Percentiles rank a stretch among this genome's conserved stretches.
Conservation (phyloP, 2,888 invertebrate species). For the Tanytarsus gracilentus region DNA sequence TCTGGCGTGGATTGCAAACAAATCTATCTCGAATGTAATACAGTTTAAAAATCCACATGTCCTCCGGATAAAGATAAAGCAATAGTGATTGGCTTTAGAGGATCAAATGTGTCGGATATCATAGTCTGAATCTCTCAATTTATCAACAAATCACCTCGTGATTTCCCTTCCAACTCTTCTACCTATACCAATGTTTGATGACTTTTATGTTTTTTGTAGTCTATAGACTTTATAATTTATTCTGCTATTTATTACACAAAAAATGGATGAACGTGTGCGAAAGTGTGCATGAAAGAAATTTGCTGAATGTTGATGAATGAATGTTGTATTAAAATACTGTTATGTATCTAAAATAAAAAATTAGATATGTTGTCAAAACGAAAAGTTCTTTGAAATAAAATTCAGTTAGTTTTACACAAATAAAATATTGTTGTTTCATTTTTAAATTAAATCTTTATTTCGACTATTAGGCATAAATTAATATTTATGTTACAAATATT, state of each 20-base stretch:
- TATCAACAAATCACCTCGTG: background rate
- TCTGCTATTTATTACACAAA: background rate
- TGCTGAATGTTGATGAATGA: background rate
- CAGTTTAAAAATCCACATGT: constrained; percentile 61
- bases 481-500: too few relatives aligned
- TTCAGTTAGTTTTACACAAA: too few relatives aligned
- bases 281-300: background rate
- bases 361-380: too few relatives aligned
- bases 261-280: background rate
- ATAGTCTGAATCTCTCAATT: too few relatives aligned
- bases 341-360: background rate
- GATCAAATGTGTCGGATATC: too few relatives aligned
- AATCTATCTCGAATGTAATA: constrained; percentile 79
- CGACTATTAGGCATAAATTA: too few relatives aligned
- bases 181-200: background rate
- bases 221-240: background rate
- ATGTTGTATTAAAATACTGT: background rate
- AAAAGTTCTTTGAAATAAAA: too few relatives aligned
- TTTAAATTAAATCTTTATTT: too few relatives aligned
- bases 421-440: too few relatives aligned
- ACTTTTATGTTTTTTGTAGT: background rate
- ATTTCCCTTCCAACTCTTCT: too few relatives aligned
- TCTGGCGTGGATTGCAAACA: constrained; percentile 78
- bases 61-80: too few relatives aligned
- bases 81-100: too few relatives aligned